Percentiles rank a stretch among this genome's conserved stretches.
Evolutionary conservation across 2,888 invertebrate species (phyloP).

Genomic region (Drosophila niveifrons): DNA sequence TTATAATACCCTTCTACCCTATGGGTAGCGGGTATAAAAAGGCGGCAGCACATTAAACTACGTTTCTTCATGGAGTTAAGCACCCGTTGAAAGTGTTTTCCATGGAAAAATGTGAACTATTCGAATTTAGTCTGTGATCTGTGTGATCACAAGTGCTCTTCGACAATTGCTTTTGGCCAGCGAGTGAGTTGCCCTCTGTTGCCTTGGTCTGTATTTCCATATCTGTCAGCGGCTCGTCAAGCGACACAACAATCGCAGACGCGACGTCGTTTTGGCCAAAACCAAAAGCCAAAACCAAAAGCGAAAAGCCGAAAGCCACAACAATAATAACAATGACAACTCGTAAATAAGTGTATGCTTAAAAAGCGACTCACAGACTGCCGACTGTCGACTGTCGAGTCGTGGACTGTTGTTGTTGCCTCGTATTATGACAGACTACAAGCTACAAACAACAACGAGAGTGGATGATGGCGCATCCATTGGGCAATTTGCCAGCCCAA

Average conservation of each 20-base stretch:
- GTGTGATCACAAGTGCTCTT: neutral
- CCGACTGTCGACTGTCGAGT: constrained; percentile 6
- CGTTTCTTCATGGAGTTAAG: no score
- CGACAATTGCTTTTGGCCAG: constrained; percentile 14
- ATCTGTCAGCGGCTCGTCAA: constrained; percentile 75
- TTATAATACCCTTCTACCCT: no score
- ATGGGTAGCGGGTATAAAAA: no score
- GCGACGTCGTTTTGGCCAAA: constrained; percentile 41
- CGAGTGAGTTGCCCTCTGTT: constrained; percentile 21
- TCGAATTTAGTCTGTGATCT: neutral
- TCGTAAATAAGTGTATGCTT: constrained; percentile 71
- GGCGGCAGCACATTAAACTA: neutral
- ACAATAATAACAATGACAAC: constrained; percentile 2
- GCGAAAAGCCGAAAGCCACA: constrained; percentile 4
- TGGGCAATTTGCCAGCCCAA: constrained; percentile 65
- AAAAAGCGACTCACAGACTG: constrained; percentile 52
- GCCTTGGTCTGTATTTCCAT: constrained; percentile 53
- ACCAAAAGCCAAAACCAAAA: constrained; percentile 11
- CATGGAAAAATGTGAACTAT: no score
- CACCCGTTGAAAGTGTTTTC: neutral
- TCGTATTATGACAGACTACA: constrained; percentile 48
- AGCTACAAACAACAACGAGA: constrained; percentile 26
- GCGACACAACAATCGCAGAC: constrained; percentile 48
- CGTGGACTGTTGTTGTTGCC: constrained; percentile 7
- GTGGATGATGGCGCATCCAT: constrained; percentile 25